phyloP scores from a whole-genome alignment of 2,797 vertebrate species.

The Distichodus sexfasciatus region DNA sequence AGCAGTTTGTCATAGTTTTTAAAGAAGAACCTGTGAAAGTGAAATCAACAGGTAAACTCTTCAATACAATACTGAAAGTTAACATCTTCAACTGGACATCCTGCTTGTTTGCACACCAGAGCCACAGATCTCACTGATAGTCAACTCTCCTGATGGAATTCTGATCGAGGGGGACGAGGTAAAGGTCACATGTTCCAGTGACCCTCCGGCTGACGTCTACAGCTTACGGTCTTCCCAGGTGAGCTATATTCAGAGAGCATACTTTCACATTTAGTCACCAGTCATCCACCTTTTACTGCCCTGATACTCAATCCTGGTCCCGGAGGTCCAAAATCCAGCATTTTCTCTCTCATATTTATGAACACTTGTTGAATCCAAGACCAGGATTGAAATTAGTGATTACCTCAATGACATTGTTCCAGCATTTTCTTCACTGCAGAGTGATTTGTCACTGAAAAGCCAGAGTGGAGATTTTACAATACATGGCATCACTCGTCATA shows the following conservation, averaged over 20 bases:
- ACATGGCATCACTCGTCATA: constrained; percentile 24
- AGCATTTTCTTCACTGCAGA: constrained; percentile 21
- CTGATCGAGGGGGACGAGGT: constrained; percentile 48
- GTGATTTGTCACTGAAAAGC: background rate
- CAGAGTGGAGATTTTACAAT: constrained; percentile 37
- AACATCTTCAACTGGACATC: too few species aligned
- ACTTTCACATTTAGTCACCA: background rate
- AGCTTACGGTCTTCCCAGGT: constrained; percentile 33
- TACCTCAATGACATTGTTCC: background rate
- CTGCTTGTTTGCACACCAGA: constrained; percentile 2
- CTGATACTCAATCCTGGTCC: too few species aligned
- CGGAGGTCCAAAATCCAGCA: too few species aligned
- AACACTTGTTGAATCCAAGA: too few species aligned
- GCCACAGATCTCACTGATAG: constrained; percentile 11
- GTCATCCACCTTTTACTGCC: too few species aligned
- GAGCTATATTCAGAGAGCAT: too few species aligned
- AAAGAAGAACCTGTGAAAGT: too few species aligned
- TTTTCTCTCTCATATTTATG: too few species aligned
- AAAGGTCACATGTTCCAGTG: constrained; percentile 41
- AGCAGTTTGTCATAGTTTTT: too few species aligned
- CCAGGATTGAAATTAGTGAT: too few species aligned
- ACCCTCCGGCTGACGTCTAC: constrained; percentile 33
- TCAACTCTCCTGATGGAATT: background rate
- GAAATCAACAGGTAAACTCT: too few species aligned
- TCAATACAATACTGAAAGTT: too few species aligned